Percentiles rank a stretch among this genome's conserved stretches.
Conservation (phyloP, 2,113 vertebrate genomes). For the Oncorhynchus keta region DNA sequence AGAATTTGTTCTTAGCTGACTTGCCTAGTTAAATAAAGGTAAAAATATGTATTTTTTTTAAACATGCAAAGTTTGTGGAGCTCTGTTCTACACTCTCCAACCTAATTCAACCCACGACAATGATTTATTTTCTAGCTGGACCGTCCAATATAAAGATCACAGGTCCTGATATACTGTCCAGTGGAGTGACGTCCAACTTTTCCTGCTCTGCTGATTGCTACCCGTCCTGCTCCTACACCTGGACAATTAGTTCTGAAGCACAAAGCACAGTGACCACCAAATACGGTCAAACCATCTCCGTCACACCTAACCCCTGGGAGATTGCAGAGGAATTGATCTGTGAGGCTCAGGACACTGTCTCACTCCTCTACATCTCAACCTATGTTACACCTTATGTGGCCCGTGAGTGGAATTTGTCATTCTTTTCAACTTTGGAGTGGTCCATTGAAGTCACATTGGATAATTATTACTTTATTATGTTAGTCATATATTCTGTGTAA, state of each 20-base stretch:
- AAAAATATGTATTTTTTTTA: too few species aligned
- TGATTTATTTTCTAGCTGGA: conserved; percentile 23
- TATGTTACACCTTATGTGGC: conserved; percentile 3
- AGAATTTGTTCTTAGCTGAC: too few species aligned
- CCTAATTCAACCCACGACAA: neutral
- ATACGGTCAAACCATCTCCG: neutral
- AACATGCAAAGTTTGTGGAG: too few species aligned
- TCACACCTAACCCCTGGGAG: neutral
- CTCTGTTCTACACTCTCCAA: neutral
- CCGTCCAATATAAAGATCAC: conserved; percentile 37
- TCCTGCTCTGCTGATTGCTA: conserved; percentile 34
- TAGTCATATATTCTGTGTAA: neutral
- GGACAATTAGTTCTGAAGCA: neutral
- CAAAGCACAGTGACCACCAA: rapidly evolving
- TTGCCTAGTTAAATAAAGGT: too few species aligned
- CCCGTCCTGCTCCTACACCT: conserved; percentile 40
- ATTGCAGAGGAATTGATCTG: conserved; percentile 9
- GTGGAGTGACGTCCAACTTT: neutral
- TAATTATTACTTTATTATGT: neutral
- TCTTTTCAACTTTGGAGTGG: neutral
- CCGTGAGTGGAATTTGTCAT: conserved; percentile 22
- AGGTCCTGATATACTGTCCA: conserved; percentile 20
- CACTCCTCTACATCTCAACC: conserved; percentile 22
- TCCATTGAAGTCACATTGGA: too few species aligned
- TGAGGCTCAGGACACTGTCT: conserved; percentile 5